Conservation (phyloP, 2,113 vertebrate genomes). For the Corythornis vintsioides region DNA sequence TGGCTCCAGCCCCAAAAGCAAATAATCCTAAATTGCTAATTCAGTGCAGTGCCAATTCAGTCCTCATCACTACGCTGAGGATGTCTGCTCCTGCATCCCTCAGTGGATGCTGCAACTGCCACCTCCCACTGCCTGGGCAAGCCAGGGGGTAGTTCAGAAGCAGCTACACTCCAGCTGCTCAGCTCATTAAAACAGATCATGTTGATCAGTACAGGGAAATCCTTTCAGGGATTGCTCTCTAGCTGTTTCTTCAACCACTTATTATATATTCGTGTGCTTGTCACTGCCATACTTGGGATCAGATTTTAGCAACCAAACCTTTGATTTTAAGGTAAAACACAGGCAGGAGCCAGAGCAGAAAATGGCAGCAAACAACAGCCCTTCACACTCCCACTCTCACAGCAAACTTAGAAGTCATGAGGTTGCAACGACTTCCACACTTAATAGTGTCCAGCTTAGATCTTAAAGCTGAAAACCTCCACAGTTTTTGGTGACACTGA, state of each 20-base stretch:
- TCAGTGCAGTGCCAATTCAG: neutral
- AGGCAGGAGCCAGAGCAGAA: constrained; percentile 39
- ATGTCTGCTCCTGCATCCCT: neutral
- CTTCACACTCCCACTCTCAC: neutral
- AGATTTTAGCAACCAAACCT: neutral
- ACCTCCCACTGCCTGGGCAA: constrained; percentile 26
- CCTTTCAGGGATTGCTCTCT: constrained; percentile 37
- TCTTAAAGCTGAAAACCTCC: neutral
- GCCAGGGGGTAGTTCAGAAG: constrained; percentile 5
- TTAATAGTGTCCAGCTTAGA: neutral
- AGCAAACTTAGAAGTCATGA: neutral
- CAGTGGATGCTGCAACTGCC: neutral
- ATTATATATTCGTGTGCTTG: constrained; percentile 41
- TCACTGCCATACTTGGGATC: constrained; percentile 28
- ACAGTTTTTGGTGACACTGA: neutral
- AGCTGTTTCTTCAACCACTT: constrained; percentile 26
- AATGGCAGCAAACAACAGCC: constrained; percentile 11
- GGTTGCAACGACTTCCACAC: neutral
- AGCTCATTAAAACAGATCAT: constrained; percentile 46
- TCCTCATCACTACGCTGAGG: constrained; percentile 31
- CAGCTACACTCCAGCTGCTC: constrained; percentile 56
- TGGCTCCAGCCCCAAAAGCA: neutral
- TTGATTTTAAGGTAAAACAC: constrained; percentile 22
- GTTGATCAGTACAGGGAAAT: constrained; percentile 14
- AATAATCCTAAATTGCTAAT: constrained; percentile 1